These are phyloP conservation scores for Panopea generosa DNA, from an alignment of 2,888 invertebrate genomes.

Conservation along the genomic window DNA sequence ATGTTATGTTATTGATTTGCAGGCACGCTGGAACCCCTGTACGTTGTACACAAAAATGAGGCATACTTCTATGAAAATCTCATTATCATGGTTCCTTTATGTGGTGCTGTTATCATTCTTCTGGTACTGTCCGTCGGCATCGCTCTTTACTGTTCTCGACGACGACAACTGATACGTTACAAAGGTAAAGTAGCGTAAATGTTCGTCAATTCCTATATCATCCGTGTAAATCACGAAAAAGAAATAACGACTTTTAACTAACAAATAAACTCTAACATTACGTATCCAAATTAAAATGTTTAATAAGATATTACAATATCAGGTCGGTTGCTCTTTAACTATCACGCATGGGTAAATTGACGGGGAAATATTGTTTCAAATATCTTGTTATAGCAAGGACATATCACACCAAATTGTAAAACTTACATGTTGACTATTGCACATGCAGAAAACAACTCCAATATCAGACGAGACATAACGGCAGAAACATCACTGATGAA, in stretches of 20 bases:
- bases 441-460: slow-evolving; percentile 72
- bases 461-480: slow-evolving; percentile 80
- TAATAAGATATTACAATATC: no score
- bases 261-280: no score
- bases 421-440: no score
- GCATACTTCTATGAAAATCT: slow-evolving; percentile 85
- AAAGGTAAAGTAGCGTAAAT: slow-evolving; percentile 75
- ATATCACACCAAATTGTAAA: no score
- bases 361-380: no score
- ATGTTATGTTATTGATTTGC: no score
- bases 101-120: slow-evolving; percentile 95
- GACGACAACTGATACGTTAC: slow-evolving; percentile 76
- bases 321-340: no score
- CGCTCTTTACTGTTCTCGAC: slow-evolving; percentile 82
- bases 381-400: no score
- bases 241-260: no score
- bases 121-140: slow-evolving; percentile 95
- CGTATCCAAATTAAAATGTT: no score
- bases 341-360: no score
- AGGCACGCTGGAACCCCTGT: slow-evolving; percentile 80
- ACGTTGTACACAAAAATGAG: slow-evolving; percentile 74
- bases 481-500: slow-evolving; percentile 82
- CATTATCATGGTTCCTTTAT: slow-evolving; percentile 95
- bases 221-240: no score
- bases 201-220: background rate